These are phyloP conservation scores for Solen grandis DNA, from an alignment of 1,140 invertebrate species.

Conservation along the genomic window DNA sequence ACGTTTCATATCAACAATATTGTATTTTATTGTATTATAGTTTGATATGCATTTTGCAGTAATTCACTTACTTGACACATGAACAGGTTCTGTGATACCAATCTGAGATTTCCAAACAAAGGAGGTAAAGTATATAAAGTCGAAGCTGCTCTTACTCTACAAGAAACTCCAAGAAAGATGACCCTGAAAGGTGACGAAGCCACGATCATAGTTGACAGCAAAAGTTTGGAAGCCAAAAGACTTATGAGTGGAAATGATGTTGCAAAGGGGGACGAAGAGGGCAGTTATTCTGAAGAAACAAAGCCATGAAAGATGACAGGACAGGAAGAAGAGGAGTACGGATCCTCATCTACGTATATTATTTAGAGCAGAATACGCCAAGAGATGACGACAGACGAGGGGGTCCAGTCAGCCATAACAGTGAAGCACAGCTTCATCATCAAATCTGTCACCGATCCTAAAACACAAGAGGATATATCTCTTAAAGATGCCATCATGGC, in stretches of 20 bases:
- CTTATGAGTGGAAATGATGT: neutral
- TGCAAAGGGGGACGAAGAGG: conserved; percentile 2
- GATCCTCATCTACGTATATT: conserved; percentile 22
- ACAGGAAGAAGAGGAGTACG: conserved; percentile 38
- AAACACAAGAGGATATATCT: conserved; percentile 64
- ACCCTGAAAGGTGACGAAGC: neutral
- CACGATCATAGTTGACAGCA: neutral
- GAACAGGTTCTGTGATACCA: conserved; percentile 76
- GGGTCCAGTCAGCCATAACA: conserved; percentile 64
- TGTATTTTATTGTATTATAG: too few species aligned
- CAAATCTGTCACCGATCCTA: conserved; percentile 73
- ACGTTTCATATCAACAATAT: too few species aligned
- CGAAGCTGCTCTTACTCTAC: conserved; percentile 63
- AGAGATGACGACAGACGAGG: conserved; percentile 66
- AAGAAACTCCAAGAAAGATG: conserved; percentile 64
- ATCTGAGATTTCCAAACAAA: conserved; percentile 57
- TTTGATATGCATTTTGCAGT: too few species aligned
- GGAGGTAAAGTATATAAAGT: conserved; percentile 53
- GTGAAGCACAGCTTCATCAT: conserved; percentile 77
- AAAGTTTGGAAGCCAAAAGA: neutral
- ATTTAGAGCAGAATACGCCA: conserved; percentile 31
- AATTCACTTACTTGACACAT: too few species aligned
- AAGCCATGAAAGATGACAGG: too few species aligned
- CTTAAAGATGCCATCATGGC: conserved; percentile 74
- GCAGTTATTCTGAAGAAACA: conserved; percentile 7